phyloP scores from a whole-genome alignment of 1,140 invertebrate genomes.

The Heliothis virescens region DNA sequence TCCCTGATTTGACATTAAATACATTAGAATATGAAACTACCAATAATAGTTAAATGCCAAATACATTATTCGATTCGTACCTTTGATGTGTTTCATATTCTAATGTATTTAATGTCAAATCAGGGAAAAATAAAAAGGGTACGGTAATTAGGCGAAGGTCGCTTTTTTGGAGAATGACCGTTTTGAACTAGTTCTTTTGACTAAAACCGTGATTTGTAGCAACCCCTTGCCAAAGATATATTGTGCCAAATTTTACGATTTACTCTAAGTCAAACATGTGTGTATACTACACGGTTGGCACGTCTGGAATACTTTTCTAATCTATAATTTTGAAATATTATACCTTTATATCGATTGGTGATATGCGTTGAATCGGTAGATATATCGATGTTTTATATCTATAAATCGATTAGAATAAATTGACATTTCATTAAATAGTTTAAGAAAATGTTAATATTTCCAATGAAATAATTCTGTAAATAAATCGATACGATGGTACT shows the following conservation, averaged over 20 bases:
- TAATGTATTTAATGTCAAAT: no score
- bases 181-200: slow-evolving; percentile 18
- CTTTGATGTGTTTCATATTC: no score
- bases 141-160: no score
- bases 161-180: no score
- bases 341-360: slow-evolving; percentile 22
- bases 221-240: slow-evolving; percentile 46
- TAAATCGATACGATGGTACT: slow-evolving; percentile 38
- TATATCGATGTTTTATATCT: slow-evolving; percentile 52
- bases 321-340: slow-evolving; percentile 1
- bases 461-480: slow-evolving; percentile 47
- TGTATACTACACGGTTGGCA: not conserved
- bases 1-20: no score
- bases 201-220: slow-evolving; percentile 26
- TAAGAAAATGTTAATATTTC: slow-evolving; percentile 44
- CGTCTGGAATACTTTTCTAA: slow-evolving; percentile 8
- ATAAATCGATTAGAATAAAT: slow-evolving; percentile 45
- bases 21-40: no score
- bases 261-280: slow-evolving; percentile 11
- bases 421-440: slow-evolving; percentile 40
- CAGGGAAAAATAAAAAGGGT: no score
- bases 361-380: slow-evolving; percentile 21
- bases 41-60: no score
- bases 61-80: no score
- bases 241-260: slow-evolving; percentile 52